A percentile compares a stretch with the other conserved stretches of the same genome.
Evolutionary conservation across 2,113 vertebrate species (phyloP).

Genomic region (Sciurus niger): DNA sequence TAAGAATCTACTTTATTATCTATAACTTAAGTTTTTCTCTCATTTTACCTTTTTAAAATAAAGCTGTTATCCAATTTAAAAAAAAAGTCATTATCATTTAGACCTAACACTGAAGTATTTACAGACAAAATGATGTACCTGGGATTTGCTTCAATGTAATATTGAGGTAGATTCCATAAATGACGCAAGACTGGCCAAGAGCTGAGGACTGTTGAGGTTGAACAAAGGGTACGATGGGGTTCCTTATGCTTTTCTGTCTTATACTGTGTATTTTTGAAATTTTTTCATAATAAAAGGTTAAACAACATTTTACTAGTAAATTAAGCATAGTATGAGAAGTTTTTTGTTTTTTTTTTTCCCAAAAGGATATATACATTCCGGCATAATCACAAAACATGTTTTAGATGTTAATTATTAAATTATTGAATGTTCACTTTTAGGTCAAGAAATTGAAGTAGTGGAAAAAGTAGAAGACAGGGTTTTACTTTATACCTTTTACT

Average conservation of each 20-base stretch:
- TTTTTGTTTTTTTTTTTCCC: neutral
- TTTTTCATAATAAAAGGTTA: constrained; percentile 43
- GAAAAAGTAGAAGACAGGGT: neutral
- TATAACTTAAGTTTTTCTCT: too few species aligned
- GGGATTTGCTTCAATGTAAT: constrained; percentile 10
- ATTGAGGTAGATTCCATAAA: neutral
- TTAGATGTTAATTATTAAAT: neutral
- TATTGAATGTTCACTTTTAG: constrained; percentile 1
- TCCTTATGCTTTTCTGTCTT: neutral
- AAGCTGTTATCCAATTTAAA: neutral
- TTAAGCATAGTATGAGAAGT: neutral
- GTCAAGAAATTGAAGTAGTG: neutral
- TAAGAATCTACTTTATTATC: too few species aligned
- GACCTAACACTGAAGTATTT: neutral
- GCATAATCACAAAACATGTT: neutral
- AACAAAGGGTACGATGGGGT: neutral
- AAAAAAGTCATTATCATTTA: neutral
- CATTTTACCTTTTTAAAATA: too few species aligned
- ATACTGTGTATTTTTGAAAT: neutral
- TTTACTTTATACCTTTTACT: neutral
- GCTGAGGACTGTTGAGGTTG: neutral
- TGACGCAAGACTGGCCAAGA: neutral
- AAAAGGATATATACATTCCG: neutral
- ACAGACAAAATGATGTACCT: neutral
- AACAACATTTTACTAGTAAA: neutral